Base-by-base conservation (phyloP, 2,888 invertebrate genomes). In the Catonia carolina region DNA sequence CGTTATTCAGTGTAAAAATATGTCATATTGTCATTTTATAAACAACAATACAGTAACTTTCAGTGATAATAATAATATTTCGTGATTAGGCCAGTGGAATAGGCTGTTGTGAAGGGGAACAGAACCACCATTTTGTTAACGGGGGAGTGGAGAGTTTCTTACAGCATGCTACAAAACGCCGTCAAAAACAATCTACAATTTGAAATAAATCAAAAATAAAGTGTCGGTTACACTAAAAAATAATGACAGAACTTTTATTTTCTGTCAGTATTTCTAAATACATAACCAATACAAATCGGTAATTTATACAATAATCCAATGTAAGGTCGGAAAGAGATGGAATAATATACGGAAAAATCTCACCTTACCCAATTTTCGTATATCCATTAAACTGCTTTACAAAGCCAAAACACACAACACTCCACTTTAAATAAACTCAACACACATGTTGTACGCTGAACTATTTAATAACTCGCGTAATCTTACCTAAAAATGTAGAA, bases 351-450 rank as follows among this genome's bases (percentile, higher is more conserved):
- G 51, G 60, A 69, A 72, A 71, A 72, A 73, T 71, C 71, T 73
- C 72, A 80, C 77, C 78, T 78, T 82, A 82, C 82, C 82, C 82
- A 81, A 81, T 81, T 82, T 82, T 81, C 80, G 81, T 82, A 61
- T 60, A 64, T 61, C 60, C 62, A 60, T 60, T 57, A 57, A 60
- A 36, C 48, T 48, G 52, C 48, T 52, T 53, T 56, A 23, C 35
- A 77, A 78, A 78, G 77, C 73, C 73, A 77, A 78, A 67, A 67
- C 64, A 62, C 64, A 64, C 63, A 64, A 60, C 62, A 75, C 75
- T 75, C 77, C 57, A 76, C 77, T 74, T 72, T 73, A 75, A 75
- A 77, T 47, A 48, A 23, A 58, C 17, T 54, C 50, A 54, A 54
- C 54, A 58, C 58, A 54, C 49, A 58, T 42, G 49, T 48, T 20